Evolutionary conservation across 2,888 invertebrate genomes (phyloP), one percentile per base, ranked within the genome.

Genomic region (Drosophila birchii): DNA sequence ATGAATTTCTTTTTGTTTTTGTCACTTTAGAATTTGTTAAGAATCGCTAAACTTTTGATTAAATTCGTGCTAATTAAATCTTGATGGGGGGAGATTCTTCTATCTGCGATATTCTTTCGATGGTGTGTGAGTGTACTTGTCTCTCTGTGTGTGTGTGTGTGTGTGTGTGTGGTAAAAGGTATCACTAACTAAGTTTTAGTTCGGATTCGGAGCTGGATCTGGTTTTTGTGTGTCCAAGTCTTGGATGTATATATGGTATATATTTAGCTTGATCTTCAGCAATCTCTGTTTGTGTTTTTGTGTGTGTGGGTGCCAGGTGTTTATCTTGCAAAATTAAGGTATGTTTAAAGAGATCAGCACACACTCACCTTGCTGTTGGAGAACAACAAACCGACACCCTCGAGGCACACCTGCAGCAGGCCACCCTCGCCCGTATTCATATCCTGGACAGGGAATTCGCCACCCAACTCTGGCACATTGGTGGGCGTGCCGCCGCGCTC

Each of bases 371-470:
- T 99, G 96, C 98, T 98, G 93, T 98, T 98, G 90, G 98, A 98
- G 94, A 99, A 99, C 90, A 99, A 96, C 86, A 99, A 96, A 88
- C 98, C 98, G 90, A 99, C 98, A 91, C 99, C 99, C 93, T 99
- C 99, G 95, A 99, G 98, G 95, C 99, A 99, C 92, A 99, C 99
- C 95, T 97, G 97, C 88, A 99, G 95, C 66, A 99, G 95, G 3
- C 99, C 99, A 73, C 99, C 99, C 93, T 99, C 98, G 56, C 98
- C 98, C 12, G 98, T 97, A 88, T 96, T 96, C 94, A 99, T 96
- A 93, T 99, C 99, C 93, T 99, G 98, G 39, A 99, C 97, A 6
- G 99, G 99, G 93, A 99, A 99, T 93, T 99, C 99, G 5, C 99
- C 99, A 16, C 97, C 97, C 56, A 93, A 68, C 78, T 93, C 93